These are phyloP conservation scores for Ichneumon xanthorius DNA, from an alignment of 2,888 invertebrate genomes.

Conservation along the genomic window DNA sequence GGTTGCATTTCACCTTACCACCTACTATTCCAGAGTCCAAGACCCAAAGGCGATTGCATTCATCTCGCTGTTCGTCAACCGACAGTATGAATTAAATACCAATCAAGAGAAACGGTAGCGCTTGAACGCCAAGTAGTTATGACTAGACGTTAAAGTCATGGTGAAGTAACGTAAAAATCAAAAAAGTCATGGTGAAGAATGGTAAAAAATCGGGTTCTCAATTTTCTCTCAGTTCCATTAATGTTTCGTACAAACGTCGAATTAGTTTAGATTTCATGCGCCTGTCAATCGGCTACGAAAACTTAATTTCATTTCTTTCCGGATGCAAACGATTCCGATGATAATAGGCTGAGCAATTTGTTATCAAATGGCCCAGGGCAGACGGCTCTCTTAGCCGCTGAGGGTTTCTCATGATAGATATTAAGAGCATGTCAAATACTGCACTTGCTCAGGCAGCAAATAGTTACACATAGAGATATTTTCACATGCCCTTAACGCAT, in stretches of 20 bases:
- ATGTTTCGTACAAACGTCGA: too few species aligned
- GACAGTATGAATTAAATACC: neutral
- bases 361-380: too few species aligned
- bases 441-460: too few species aligned
- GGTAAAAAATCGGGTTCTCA: neutral
- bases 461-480: too few species aligned
- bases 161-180: neutral
- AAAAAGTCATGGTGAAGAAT: neutral
- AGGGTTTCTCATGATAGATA: too few species aligned
- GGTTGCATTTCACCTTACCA: constrained; percentile 87
- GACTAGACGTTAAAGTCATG: neutral
- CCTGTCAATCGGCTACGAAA: neutral
- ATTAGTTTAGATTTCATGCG: too few species aligned
- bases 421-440: too few species aligned
- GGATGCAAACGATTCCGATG: too few species aligned
- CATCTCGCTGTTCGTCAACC: constrained; percentile 86
- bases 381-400: too few species aligned
- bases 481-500: neutral
- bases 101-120: neutral
- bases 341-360: too few species aligned
- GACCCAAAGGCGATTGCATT: constrained; percentile 89
- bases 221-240: too few species aligned
- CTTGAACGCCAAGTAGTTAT: neutral
- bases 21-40: constrained; percentile 89
- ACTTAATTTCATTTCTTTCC: neutral